Evolutionary conservation across 2,113 vertebrate species (phyloP).

Genomic region (Sylvia atricapilla): DNA sequence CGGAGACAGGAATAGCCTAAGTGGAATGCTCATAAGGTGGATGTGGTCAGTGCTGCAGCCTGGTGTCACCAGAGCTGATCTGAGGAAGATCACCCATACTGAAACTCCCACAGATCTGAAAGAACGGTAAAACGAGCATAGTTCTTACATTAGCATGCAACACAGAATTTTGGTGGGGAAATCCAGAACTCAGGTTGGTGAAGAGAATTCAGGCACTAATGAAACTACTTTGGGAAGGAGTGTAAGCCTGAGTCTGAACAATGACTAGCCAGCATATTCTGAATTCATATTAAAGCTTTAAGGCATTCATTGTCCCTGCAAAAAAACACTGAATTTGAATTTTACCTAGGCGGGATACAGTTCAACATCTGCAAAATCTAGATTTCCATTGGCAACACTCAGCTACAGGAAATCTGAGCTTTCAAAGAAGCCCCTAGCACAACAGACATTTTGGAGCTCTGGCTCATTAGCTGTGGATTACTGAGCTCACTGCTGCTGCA

Average conservation of each 20-base stretch:
- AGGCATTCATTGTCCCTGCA: not conserved
- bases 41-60: not conserved
- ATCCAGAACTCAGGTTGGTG: not conserved
- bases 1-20: not conserved
- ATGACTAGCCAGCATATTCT: not conserved
- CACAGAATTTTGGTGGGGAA: not conserved
- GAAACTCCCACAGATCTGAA: not conserved
- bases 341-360: not conserved
- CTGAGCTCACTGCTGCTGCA: not conserved
- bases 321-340: not conserved
- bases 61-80: not conserved
- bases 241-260: fast-evolving
- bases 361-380: not conserved
- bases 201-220: not conserved
- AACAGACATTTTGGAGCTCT: not conserved
- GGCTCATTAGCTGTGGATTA: not conserved
- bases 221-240: not conserved
- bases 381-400: not conserved
- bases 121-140: not conserved
- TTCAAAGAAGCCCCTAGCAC: not conserved
- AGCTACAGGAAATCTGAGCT: not conserved
- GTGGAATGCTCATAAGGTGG: not conserved
- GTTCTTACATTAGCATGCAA: not conserved
- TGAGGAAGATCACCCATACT: not conserved
- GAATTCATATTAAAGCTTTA: not conserved